phyloP scores from a whole-genome alignment of 2,888 invertebrate genomes.

The Caenorhabditis sulstoni region DNA sequence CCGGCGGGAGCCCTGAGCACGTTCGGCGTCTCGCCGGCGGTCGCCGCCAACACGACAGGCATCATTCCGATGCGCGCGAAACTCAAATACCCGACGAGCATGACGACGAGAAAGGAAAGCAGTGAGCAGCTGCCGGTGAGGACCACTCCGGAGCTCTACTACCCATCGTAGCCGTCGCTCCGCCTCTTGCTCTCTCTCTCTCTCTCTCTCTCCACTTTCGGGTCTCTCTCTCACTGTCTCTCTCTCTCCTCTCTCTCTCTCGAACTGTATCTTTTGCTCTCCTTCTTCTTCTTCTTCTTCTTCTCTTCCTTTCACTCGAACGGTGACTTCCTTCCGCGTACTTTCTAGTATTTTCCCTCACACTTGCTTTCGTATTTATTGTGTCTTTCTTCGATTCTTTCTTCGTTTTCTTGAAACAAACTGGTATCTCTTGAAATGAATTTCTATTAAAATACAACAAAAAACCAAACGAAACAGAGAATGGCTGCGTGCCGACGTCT shows the following conservation, averaged over 20 bases:
- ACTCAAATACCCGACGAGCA: constrained; percentile 59
- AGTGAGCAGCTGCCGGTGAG: constrained; percentile 13
- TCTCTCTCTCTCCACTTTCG: constrained; percentile 17
- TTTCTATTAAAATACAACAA: constrained; percentile 16
- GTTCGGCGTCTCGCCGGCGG: constrained; percentile 51
- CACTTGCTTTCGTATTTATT: constrained; percentile 20
- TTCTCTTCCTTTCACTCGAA: constrained; percentile 7
- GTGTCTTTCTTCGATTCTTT: constrained; percentile 16
- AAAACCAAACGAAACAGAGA: too few species aligned
- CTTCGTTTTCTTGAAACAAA: constrained; percentile 1
- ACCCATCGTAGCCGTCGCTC: constrained; percentile 32
- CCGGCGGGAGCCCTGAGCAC: constrained; percentile 40
- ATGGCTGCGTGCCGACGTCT: neutral
- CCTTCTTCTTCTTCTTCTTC: too few species aligned
- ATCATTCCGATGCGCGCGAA: constrained; percentile 68
- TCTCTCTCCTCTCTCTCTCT: constrained; percentile 10
- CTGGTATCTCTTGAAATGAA: constrained; percentile 3
- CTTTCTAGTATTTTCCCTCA: constrained; percentile 43
- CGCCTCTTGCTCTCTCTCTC: neutral
- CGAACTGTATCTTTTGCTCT: constrained; percentile 40
- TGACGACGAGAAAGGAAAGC: constrained; percentile 41
- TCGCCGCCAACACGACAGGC: constrained; percentile 47
- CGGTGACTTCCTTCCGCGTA: constrained; percentile 49
- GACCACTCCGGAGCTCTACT: constrained; percentile 44
- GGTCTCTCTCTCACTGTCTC: constrained; percentile 9